Evolutionary conservation across 2,113 vertebrate species (phyloP).

Genomic region (Girardinichthys multiradiatus): DNA sequence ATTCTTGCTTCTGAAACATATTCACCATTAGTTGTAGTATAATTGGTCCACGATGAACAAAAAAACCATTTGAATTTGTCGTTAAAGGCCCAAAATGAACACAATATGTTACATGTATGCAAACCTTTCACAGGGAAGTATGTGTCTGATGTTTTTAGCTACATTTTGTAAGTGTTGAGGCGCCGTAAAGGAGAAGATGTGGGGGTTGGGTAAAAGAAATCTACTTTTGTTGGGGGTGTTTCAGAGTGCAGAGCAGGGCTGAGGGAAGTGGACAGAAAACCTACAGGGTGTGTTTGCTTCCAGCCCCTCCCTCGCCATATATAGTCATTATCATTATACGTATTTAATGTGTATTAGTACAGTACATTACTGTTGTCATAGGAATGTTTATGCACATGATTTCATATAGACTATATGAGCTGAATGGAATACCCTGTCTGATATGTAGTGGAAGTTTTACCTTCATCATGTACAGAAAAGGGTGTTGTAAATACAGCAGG

Average conservation of each 20-base stretch:
- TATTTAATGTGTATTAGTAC: constrained; percentile 90
- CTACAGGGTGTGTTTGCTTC: constrained; percentile 28
- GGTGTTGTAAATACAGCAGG: constrained; percentile 76
- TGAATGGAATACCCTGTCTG: constrained; percentile 76
- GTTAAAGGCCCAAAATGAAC: neutral
- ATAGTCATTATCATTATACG: constrained; percentile 78
- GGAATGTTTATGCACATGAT: constrained; percentile 82
- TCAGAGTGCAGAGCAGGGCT: constrained; percentile 14
- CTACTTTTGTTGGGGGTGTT: constrained; percentile 8
- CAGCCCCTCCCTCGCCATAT: constrained; percentile 51
- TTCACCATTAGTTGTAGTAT: neutral
- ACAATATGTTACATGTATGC: neutral
- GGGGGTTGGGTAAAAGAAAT: constrained; percentile 16
- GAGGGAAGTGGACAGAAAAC: constrained; percentile 36
- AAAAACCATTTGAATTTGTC: neutral
- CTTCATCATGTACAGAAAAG: constrained; percentile 73
- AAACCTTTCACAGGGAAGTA: neutral
- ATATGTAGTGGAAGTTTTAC: constrained; percentile 78
- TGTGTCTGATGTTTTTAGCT: constrained; percentile 1
- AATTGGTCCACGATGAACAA: neutral
- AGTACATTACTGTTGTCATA: constrained; percentile 99
- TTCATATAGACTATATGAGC: constrained; percentile 80
- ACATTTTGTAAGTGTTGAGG: neutral
- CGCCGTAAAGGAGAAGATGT: constrained; percentile 4
- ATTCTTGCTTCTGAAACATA: neutral